Base-by-base conservation (phyloP, 2,797 vertebrate species). In the Leuciscus waleckii region DNA sequence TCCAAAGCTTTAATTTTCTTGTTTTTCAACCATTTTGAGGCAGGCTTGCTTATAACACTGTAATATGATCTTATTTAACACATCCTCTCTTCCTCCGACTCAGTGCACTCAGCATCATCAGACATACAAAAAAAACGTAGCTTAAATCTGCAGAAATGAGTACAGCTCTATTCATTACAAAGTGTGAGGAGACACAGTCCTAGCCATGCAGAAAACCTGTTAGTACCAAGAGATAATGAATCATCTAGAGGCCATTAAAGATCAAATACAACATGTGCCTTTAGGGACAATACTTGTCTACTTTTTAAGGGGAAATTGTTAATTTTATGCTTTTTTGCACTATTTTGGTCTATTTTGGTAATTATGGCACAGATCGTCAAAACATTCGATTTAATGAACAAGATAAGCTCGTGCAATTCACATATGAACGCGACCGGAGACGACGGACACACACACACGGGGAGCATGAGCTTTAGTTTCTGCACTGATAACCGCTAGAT, bases 61-160 rank as follows among this genome's bases (percentile, higher is more conserved):
- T 54, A 21, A 29, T 29, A 5, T 63, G 61, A 29, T 29, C 26
- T 7, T 29, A 63, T 63, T 29, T 63, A 29, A 63, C 26, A 63
- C 29, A 75, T 51, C 32, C 26, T 73, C 70, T 46, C 70, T 51
- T 32, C 35, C 71, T 74, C 26, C 17, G 26, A 29, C 51, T 29
- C 8, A 49, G 71, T 32, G 43, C 43, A 43, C n/a, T 46, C 69
- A 26, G 39, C 39, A 74, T 4, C 5, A 46, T 32, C 43, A 51
- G 16, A 51, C 68, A 84, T 83, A 56, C 54, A 37, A 32, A 90
- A 79, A 77, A 85, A 46, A 8, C 16, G 1, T 90, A 93, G 81
- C 35, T 61, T 69, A 79, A 90, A 89, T 93, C 93, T 92, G 92
- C 91, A 95, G 92, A 89, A 94, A 90, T 93, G 94, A 96, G 93